These are phyloP conservation scores for Octonoba sinensis DNA, from an alignment of 2,888 invertebrate genomes.

Conservation along the genomic window DNA sequence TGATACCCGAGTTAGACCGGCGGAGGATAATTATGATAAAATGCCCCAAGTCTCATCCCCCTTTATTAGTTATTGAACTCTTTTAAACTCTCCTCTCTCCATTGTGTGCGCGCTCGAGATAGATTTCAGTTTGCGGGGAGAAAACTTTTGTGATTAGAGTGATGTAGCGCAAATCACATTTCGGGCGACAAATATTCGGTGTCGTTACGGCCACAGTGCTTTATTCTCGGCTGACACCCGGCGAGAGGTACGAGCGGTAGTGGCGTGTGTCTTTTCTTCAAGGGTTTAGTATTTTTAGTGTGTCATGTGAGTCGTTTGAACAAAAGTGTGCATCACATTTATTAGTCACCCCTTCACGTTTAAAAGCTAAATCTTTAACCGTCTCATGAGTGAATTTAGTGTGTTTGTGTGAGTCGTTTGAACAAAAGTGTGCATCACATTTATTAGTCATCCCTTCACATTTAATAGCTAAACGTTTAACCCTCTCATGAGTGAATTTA, in stretches of 20 bases:
- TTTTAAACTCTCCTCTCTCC: constrained; percentile 32
- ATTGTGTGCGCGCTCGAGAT: constrained; percentile 39
- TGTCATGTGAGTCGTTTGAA: too few species aligned
- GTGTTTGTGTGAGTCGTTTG: too few species aligned
- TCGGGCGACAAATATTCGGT: constrained; percentile 56
- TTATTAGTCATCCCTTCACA: too few species aligned
- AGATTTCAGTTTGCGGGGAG: constrained; percentile 49
- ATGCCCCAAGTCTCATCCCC: constrained; percentile 19
- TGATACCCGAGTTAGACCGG: constrained; percentile 38
- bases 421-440: too few species aligned
- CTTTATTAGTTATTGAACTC: constrained; percentile 63
- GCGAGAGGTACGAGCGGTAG: not conserved
- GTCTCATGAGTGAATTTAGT: too few species aligned
- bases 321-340: too few species aligned
- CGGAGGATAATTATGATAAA: constrained; percentile 50
- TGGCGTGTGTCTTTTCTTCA: constrained; percentile 8
- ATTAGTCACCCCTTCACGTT: too few species aligned
- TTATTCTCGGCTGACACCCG: constrained; percentile 29
- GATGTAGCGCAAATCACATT: constrained; percentile 57
- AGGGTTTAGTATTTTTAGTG: too few species aligned
- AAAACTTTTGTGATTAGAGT: constrained; percentile 60
- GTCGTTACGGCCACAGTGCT: constrained; percentile 36
- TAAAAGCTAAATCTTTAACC: too few species aligned
- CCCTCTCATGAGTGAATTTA: too few species aligned
- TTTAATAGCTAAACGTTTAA: too few species aligned